Evolutionary conservation across 2,888 invertebrate species (phyloP).

Genomic region (Tuta absoluta): DNA sequence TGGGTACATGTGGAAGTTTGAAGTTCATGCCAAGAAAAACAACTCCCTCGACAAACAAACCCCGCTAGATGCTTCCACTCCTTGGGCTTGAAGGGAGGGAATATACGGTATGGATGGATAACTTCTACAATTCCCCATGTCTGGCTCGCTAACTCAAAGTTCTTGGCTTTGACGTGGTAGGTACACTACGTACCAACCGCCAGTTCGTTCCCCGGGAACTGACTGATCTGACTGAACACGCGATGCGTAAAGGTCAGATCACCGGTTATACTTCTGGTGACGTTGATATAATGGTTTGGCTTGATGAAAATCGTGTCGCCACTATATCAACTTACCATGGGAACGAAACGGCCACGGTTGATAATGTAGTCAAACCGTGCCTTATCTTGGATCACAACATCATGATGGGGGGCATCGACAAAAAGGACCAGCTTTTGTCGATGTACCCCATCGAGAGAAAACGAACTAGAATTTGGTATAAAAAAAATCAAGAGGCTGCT

Average conservation of each 20-base stretch:
- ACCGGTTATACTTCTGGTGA: background rate
- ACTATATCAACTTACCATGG: background rate
- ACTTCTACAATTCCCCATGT: background rate
- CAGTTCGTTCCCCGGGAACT: background rate
- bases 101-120: too few species aligned
- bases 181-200: background rate
- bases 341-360: background rate
- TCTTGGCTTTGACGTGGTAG: background rate
- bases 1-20: conserved; percentile 40
- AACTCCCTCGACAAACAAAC: too few species aligned
- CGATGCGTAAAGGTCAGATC: background rate
- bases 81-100: too few species aligned
- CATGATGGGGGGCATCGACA: conserved; percentile 8
- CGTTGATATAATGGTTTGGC: background rate
- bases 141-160: background rate
- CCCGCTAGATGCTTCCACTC: too few species aligned
- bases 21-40: conserved; percentile 28
- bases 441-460: conserved; percentile 16
- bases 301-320: background rate
- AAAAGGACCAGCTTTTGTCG: conserved; percentile 10
- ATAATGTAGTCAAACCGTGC: background rate
- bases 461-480: conserved; percentile 11
- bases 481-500: background rate
- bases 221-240: background rate
- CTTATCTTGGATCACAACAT: background rate